Evolutionary conservation across 2,113 vertebrate genomes (phyloP).

Genomic region (Ardeotis arabs): DNA sequence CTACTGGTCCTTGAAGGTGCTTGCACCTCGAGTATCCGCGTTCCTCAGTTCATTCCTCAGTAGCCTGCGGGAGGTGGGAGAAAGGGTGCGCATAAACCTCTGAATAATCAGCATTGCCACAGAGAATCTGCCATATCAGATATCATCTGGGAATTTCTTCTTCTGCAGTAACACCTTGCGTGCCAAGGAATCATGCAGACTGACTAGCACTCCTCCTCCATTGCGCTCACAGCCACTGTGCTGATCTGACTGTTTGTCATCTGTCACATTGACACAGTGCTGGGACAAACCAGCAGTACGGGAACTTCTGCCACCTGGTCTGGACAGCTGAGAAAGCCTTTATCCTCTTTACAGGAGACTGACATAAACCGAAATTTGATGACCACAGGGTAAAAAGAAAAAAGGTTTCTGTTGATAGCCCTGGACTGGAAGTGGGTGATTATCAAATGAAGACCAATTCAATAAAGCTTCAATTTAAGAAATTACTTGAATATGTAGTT

Average conservation of each 20-base stretch:
- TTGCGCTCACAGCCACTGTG: neutral
- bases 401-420: neutral
- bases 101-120: neutral
- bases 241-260: neutral
- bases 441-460: neutral
- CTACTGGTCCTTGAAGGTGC: neutral
- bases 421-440: neutral
- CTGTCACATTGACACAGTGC: neutral
- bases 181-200: neutral
- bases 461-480: neutral
- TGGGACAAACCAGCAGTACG: neutral
- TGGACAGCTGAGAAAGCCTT: neutral
- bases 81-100: neutral
- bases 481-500: neutral
- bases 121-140: neutral
- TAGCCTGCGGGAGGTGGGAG: neutral
- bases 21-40: accelerated
- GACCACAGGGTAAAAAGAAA: accelerated
- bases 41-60: neutral
- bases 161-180: neutral
- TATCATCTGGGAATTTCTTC: neutral
- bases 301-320: neutral
- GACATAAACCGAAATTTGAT: neutral
- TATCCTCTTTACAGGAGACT: neutral
- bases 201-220: neutral